Conservation (phyloP, 2,113 vertebrate genomes). For the Ceratotherium simum region DNA sequence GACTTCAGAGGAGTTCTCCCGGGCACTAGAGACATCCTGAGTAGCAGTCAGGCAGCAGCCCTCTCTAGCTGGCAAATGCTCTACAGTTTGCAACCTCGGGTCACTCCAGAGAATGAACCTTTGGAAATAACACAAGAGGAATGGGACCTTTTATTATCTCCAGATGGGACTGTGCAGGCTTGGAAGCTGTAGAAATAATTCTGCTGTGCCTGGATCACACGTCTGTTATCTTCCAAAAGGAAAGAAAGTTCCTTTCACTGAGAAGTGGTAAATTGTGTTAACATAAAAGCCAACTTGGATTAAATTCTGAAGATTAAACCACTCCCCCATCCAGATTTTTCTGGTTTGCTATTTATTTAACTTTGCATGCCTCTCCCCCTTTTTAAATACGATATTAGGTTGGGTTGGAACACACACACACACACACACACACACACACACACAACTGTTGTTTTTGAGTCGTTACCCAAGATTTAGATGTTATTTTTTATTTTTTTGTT, state of each 20-base stretch:
- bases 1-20: not conserved
- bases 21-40: not conserved
- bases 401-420: not conserved
- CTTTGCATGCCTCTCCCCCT: not conserved
- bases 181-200: constrained; percentile 37
- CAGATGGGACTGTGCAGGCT: constrained; percentile 49
- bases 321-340: not conserved
- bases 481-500: constrained; percentile 2
- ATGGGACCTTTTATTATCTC: constrained; percentile 58
- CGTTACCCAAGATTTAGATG: not conserved
- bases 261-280: constrained; percentile 42
- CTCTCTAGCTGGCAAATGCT: not conserved
- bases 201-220: not conserved
- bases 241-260: not conserved
- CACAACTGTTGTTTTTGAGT: constrained; percentile 16
- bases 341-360: constrained; percentile 44
- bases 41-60: not conserved
- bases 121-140: constrained; percentile 48
- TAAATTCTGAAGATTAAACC: constrained; percentile 18
- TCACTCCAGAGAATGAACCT: constrained; percentile 30
- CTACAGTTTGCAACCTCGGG: not conserved
- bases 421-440: not conserved
- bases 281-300: constrained; percentile 20
- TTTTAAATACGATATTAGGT: not conserved
- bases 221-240: constrained; percentile 54